Conservation (phyloP, 2,113 vertebrate genomes). For the Pterocles burchelli region DNA sequence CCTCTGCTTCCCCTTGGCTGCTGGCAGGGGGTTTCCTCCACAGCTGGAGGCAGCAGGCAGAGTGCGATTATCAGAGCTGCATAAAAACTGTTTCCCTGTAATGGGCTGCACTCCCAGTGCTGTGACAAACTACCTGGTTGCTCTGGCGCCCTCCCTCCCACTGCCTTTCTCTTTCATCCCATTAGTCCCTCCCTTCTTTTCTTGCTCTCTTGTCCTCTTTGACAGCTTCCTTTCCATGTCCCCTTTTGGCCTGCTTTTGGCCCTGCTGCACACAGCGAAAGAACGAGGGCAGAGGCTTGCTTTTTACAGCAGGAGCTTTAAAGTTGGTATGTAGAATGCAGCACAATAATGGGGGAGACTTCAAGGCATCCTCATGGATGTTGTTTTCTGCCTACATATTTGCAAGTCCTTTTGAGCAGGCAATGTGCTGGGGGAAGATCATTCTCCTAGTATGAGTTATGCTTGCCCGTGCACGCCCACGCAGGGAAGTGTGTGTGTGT, state of each 20-base stretch:
- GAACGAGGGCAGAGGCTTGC: neutral
- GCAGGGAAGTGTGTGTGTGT: neutral
- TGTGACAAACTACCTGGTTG: slow-evolving; percentile 11
- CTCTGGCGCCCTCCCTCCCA: neutral
- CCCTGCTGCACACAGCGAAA: neutral
- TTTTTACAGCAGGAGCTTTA: neutral
- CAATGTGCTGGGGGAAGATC: neutral
- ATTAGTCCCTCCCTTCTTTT: neutral
- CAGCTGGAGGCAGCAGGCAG: neutral
- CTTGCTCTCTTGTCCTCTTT: neutral
- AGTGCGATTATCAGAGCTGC: neutral
- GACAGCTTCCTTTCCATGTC: neutral
- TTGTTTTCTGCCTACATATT: neutral
- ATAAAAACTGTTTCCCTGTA: slow-evolving; percentile 26
- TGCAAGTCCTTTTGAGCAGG: neutral
- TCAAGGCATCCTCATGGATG: neutral
- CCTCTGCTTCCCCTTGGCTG: neutral
- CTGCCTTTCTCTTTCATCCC: neutral
- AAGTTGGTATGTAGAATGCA: neutral
- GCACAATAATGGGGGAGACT: neutral
- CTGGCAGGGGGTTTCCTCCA: neutral
- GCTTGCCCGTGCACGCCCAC: rapidly evolving
- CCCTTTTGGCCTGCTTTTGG: neutral
- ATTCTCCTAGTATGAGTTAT: rapidly evolving
- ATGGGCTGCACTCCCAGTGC: neutral